Conservation (phyloP, 2,113 vertebrate genomes). For the Megaceryle torquata region DNA sequence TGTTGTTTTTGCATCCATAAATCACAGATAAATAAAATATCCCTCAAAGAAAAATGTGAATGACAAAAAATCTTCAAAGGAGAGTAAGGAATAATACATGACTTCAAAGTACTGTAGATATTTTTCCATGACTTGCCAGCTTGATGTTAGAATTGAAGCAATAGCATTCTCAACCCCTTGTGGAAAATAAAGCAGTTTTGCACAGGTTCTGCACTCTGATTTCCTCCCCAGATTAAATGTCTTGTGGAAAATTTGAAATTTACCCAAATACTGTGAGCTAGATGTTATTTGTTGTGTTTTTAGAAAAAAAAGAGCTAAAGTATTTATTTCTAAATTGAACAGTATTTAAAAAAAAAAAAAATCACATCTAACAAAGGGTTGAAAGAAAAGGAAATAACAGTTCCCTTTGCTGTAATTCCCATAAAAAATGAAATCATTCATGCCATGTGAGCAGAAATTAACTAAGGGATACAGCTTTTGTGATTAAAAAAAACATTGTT, state of each 20-base stretch:
- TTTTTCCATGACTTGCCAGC: background rate
- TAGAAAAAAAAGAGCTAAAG: background rate
- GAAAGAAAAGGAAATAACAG: background rate
- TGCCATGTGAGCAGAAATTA: background rate
- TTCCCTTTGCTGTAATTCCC: background rate
- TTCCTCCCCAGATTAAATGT: background rate
- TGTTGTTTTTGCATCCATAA: background rate
- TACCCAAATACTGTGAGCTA: background rate
- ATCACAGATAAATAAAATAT: background rate
- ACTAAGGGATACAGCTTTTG: background rate
- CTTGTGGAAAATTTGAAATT: background rate
- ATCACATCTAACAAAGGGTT: accelerated
- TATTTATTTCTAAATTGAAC: background rate
- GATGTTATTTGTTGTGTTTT: background rate
- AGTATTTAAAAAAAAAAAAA: background rate
- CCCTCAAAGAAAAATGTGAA: background rate
- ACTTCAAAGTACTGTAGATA: background rate
- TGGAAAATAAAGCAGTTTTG: background rate
- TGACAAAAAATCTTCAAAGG: background rate
- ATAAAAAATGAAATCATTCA: background rate
- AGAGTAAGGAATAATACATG: background rate
- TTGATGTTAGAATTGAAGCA: background rate
- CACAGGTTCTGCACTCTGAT: background rate
- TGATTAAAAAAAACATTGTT: background rate
- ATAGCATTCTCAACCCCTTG: background rate